Percentiles rank a stretch among this genome's conserved stretches.
Evolutionary conservation across 2,797 vertebrate genomes (phyloP).

Genomic region (Eremophila alpestris): DNA sequence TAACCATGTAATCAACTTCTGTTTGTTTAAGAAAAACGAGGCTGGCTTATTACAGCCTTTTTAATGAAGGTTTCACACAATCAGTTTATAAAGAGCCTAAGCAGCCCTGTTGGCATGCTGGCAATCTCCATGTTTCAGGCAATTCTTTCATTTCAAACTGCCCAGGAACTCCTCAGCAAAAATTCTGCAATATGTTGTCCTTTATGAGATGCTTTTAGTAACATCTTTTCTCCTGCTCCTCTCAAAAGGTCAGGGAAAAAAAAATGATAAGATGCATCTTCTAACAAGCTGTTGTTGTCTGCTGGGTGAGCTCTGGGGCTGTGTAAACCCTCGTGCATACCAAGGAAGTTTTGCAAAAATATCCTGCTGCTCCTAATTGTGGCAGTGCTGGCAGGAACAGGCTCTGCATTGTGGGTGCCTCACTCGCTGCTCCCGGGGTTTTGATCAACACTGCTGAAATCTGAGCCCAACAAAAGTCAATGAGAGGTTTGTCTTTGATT

Average conservation of each 20-base stretch:
- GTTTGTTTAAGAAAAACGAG: not conserved
- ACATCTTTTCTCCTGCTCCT: not conserved
- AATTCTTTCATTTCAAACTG: not conserved
- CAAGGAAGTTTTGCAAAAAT: not conserved
- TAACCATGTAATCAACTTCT: not conserved
- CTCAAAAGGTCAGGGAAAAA: not conserved
- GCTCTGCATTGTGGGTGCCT: not conserved
- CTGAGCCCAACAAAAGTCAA: constrained; percentile 34
- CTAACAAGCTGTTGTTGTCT: not conserved
- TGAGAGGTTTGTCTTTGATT: constrained; percentile 35
- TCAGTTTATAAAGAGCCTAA: not conserved
- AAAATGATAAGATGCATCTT: not conserved
- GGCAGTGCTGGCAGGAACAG: not conserved
- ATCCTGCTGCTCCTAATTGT: not conserved
- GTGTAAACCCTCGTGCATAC: not conserved
- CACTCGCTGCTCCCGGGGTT: not conserved
- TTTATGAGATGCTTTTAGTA: not conserved
- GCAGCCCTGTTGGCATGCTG: not conserved
- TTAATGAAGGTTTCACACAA: not conserved
- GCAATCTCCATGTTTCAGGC: not conserved
- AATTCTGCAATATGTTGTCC: not conserved
- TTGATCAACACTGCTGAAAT: not conserved
- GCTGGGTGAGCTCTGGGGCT: not conserved
- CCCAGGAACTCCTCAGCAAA: not conserved
- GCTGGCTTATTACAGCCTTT: not conserved